Evolutionary conservation across 2,113 vertebrate genomes (phyloP).

Genomic region (Pitta sordida): DNA sequence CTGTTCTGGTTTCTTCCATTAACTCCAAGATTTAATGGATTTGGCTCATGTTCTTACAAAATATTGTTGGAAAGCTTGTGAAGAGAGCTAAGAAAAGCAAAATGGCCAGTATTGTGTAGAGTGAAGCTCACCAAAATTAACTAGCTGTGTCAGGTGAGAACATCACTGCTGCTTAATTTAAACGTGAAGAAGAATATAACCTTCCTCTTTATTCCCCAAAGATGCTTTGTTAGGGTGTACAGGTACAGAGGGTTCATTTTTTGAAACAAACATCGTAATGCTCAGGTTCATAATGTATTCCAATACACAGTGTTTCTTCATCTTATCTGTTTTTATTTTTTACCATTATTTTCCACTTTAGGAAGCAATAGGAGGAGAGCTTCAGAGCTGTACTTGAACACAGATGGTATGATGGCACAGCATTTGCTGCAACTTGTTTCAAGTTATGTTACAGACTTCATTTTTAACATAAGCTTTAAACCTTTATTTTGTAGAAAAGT

Average conservation of each 20-base stretch:
- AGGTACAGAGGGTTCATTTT: background rate
- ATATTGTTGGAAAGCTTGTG: background rate
- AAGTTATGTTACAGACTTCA: conserved; percentile 56
- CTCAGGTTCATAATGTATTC: background rate
- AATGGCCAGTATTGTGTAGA: background rate
- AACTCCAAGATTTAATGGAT: background rate
- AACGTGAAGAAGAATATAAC: background rate
- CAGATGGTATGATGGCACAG: conserved; percentile 60
- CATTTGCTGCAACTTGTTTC: conserved; percentile 54
- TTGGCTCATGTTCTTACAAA: background rate
- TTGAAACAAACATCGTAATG: background rate
- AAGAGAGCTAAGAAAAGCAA: background rate
- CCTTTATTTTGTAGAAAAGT: conserved; percentile 50
- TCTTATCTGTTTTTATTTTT: conserved; percentile 52
- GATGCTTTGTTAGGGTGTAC: background rate
- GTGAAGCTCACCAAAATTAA: background rate
- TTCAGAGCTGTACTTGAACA: conserved; percentile 48
- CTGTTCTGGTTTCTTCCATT: conserved; percentile 6
- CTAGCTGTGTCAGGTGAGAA: conserved; percentile 3
- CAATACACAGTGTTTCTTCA: conserved; percentile 1
- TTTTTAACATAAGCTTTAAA: conserved; percentile 63
- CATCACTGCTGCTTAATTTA: background rate
- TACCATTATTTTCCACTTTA: conserved; percentile 51
- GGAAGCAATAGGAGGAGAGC: conserved; percentile 50
- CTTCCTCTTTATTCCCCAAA: background rate